These are phyloP conservation scores for Actenoides hombroni DNA, from an alignment of 2,113 vertebrate species.

Conservation along the genomic window DNA sequence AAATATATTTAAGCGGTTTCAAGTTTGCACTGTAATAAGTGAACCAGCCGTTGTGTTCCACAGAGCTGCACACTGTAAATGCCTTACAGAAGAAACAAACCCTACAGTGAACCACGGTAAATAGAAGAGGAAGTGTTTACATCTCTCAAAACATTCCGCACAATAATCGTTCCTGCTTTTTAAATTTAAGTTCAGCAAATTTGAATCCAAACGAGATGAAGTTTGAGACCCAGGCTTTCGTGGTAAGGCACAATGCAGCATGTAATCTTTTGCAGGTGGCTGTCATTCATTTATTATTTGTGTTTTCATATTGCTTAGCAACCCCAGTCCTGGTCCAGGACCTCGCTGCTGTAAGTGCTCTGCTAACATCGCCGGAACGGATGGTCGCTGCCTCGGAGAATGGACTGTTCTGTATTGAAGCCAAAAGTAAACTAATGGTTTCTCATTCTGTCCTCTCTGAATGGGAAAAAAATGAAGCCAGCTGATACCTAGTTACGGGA, in stretches of 20 bases:
- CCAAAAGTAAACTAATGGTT: constrained; percentile 20
- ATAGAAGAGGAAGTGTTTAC: constrained; percentile 27
- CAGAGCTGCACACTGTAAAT: background rate
- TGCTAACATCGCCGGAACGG: background rate
- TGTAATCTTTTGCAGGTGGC: constrained; percentile 53
- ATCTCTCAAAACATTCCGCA: background rate
- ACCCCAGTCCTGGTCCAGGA: constrained; percentile 32
- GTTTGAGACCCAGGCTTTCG: background rate
- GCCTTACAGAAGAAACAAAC: background rate
- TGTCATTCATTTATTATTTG: constrained; percentile 49
- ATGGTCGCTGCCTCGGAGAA: background rate
- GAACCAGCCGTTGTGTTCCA: constrained; percentile 25
- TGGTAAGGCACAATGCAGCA: background rate
- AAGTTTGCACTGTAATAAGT: background rate
- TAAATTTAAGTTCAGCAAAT: constrained; percentile 6
- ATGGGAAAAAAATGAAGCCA: background rate
- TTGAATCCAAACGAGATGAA: constrained; percentile 24
- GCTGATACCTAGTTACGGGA: background rate
- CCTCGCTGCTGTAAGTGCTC: background rate
- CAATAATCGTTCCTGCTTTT: background rate
- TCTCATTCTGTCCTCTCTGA: background rate
- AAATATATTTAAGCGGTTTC: constrained; percentile 10
- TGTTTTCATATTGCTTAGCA: constrained; percentile 68
- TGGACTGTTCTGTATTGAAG: background rate
- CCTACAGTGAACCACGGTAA: constrained; percentile 2